Evolutionary conservation across 2,797 vertebrate genomes (phyloP).

Genomic region (Podargus strigoides): DNA sequence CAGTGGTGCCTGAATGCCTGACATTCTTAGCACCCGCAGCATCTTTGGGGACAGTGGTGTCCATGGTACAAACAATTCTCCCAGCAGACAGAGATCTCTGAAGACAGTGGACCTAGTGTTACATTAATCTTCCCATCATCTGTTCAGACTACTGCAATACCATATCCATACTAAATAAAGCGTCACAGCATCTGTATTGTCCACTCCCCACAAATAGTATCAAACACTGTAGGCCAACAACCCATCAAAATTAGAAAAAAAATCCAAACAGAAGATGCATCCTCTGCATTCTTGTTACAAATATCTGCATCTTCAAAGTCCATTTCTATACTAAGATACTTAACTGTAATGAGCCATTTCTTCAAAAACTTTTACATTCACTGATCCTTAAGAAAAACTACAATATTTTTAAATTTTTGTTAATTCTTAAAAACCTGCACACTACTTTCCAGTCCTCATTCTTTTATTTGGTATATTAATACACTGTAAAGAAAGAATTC

Average conservation of each 20-base stretch:
- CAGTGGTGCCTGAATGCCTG: slow-evolving; percentile 54
- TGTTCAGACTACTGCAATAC: slow-evolving; percentile 9
- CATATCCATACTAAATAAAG: slow-evolving; percentile 51
- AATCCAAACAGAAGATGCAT: not conserved
- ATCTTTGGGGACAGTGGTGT: slow-evolving; percentile 66
- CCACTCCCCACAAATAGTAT: not conserved
- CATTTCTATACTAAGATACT: not conserved
- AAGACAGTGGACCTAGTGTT: slow-evolving; percentile 58
- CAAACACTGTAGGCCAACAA: not conserved
- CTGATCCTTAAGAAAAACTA: not conserved
- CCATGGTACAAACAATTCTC: slow-evolving; percentile 68
- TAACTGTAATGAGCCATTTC: not conserved
- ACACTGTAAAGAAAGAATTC: not conserved
- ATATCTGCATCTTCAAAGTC: not conserved
- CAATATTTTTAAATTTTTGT: not conserved
- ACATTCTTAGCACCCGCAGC: slow-evolving; percentile 9
- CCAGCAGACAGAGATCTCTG: slow-evolving; percentile 42
- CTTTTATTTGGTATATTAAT: not conserved
- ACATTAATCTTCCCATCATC: slow-evolving; percentile 30
- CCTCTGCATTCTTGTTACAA: not conserved
- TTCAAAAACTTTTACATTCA: not conserved
- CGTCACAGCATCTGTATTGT: slow-evolving; percentile 32
- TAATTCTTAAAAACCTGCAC: not conserved
- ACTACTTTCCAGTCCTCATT: not conserved
- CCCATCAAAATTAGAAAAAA: not conserved